phyloP scores from a whole-genome alignment of 2,113 vertebrate species.

The Hippopotamus amphibius region DNA sequence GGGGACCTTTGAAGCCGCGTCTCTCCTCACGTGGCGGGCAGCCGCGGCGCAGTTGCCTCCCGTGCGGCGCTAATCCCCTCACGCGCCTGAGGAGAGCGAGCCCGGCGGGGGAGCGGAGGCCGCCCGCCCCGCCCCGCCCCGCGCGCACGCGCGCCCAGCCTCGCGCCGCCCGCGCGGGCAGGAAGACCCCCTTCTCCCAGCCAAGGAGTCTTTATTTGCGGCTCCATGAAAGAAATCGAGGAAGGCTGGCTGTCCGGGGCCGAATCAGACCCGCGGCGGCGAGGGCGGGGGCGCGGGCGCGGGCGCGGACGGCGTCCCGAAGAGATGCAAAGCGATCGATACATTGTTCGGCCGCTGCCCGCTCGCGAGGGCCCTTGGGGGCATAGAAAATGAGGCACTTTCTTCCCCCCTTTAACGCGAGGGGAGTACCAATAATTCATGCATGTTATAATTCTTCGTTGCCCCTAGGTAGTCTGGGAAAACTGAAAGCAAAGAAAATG shows the following conservation, averaged over 20 bases:
- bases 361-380: constrained; percentile 82
- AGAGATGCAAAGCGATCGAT: constrained; percentile 85
- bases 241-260: constrained; percentile 70
- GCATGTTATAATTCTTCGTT: constrained; percentile 90
- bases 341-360: constrained; percentile 71
- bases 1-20: constrained; percentile 82
- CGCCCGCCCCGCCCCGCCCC: not conserved
- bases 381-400: constrained; percentile 83
- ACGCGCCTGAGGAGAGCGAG: constrained; percentile 79
- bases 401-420: constrained; percentile 81
- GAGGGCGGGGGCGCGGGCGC: constrained; percentile 38
- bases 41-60: constrained; percentile 89
- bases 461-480: constrained; percentile 89
- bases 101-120: not conserved
- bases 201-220: constrained; percentile 83
- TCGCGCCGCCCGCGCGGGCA: not conserved
- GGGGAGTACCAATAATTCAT: constrained; percentile 88
- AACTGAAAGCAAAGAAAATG: constrained; percentile 89
- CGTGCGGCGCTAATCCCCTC: constrained; percentile 92
- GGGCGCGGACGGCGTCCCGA: constrained; percentile 77
- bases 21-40: constrained; percentile 90
- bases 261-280: not conserved
- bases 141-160: not conserved
- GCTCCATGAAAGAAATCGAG: constrained; percentile 86
- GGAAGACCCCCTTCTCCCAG: constrained; percentile 82